Conservation (phyloP, 2,113 vertebrate genomes). For the Hypomesus transpacificus region DNA sequence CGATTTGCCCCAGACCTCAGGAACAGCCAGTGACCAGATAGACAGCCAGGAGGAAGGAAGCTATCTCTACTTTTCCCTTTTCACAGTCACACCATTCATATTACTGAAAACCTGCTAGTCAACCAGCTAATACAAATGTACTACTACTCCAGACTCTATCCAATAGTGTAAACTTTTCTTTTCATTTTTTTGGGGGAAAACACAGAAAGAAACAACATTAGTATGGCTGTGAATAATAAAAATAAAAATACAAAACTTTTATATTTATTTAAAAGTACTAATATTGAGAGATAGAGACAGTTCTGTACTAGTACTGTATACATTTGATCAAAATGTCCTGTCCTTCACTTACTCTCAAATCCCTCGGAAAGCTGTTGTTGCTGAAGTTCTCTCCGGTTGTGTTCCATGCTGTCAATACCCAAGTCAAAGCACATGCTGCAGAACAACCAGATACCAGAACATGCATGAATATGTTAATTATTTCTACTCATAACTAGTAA, state of each 20-base stretch:
- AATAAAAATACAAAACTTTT: neutral
- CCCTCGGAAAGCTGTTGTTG: slow-evolving; percentile 45
- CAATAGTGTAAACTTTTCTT: neutral
- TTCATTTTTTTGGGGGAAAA: no score
- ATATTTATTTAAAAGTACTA: neutral
- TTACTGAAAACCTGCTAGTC: neutral
- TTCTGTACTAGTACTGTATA: neutral
- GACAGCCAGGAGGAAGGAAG: slow-evolving; percentile 9
- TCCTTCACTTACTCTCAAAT: slow-evolving; percentile 61
- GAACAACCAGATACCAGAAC: slow-evolving; percentile 41
- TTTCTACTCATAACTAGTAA: slow-evolving; percentile 46
- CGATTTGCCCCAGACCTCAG: slow-evolving; percentile 50
- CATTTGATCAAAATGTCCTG: neutral
- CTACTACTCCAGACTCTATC: no score
- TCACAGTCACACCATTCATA: slow-evolving; percentile 5
- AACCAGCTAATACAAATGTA: no score
- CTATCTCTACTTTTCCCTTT: slow-evolving; percentile 10
- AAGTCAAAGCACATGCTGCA: slow-evolving; percentile 79
- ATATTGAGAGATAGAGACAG: no score
- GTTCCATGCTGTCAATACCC: slow-evolving; percentile 75
- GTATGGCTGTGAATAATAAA: neutral
- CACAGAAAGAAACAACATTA: no score
- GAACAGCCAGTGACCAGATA: slow-evolving; percentile 67
- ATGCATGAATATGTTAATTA: slow-evolving; percentile 46
- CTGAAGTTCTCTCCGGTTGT: slow-evolving; percentile 69